These are phyloP conservation scores for Triplophysa tibetana DNA, from an alignment of 2,113 vertebrate genomes.

Conservation along the genomic window DNA sequence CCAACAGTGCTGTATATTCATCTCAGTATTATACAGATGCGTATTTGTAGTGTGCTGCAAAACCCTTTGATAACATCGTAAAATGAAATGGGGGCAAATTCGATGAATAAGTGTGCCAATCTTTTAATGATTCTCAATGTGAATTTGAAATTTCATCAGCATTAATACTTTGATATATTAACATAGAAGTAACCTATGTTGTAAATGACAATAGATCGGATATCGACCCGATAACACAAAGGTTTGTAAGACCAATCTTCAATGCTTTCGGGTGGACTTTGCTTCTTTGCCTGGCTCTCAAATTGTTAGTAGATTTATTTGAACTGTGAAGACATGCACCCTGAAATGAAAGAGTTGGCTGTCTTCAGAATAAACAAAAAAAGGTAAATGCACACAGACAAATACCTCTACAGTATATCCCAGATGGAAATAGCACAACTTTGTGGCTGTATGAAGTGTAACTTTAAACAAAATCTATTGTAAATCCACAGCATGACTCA, in stretches of 20 bases:
- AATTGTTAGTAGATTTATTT: background rate
- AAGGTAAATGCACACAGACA: background rate
- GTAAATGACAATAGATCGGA: background rate
- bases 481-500: slow-evolving; percentile 43
- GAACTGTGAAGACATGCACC: background rate
- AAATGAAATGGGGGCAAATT: slow-evolving; percentile 15
- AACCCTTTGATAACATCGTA: slow-evolving; percentile 40
- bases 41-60: slow-evolving; percentile 37
- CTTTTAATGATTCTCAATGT: background rate
- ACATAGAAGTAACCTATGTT: background rate
- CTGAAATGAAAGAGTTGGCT: background rate
- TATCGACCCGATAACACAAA: background rate
- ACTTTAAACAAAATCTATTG: slow-evolving; percentile 28
- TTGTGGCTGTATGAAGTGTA: slow-evolving; percentile 9
- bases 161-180: background rate
- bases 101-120: background rate
- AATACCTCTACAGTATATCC: background rate
- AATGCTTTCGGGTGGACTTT: background rate
- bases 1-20: slow-evolving; percentile 51
- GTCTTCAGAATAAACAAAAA: background rate
- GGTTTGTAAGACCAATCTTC: slow-evolving; percentile 9
- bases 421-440: background rate
- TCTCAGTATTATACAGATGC: slow-evolving; percentile 35
- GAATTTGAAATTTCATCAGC: background rate
- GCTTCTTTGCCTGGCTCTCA: background rate